phyloP scores from a whole-genome alignment of 2,797 vertebrate species.

The Melanotaenia parkinsoni region DNA sequence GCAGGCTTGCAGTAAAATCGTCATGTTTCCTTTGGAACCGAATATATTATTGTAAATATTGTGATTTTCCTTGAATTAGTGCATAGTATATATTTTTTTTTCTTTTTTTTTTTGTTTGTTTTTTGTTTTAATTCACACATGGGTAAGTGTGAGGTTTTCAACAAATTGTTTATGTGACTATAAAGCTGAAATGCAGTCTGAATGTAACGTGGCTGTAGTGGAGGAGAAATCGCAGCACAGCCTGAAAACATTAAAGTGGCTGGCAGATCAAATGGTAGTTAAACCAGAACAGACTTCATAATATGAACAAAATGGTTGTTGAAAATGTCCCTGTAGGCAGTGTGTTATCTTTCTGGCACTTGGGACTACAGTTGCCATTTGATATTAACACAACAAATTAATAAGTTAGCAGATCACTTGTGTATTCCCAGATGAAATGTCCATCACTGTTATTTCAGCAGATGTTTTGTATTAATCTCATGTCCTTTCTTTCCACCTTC shows the following conservation, averaged over 20 bases:
- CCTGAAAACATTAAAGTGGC: conserved; percentile 4
- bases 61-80: conserved; percentile 45
- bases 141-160: conserved; percentile 63
- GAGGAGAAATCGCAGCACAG: conserved; percentile 8
- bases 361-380: not conserved
- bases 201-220: conserved; percentile 12
- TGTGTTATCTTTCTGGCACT: not conserved
- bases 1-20: conserved; percentile 43
- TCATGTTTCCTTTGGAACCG: conserved; percentile 20
- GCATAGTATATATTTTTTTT: not conserved
- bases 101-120: conserved; percentile 17
- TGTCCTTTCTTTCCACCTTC: conserved; percentile 62
- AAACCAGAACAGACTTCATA: conserved; percentile 4
- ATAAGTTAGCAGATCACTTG: not conserved
- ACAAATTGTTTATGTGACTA: not conserved
- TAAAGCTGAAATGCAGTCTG: conserved; percentile 13
- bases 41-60: conserved; percentile 66
- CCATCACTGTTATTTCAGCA: conserved; percentile 34
- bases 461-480: conserved; percentile 61
- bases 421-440: conserved; percentile 10
- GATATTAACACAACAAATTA: not conserved
- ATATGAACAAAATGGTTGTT: conserved; percentile 31
- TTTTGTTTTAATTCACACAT: conserved; percentile 38
- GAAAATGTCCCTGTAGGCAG: conserved; percentile 6
- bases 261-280: conserved; percentile 37